Base-by-base conservation (phyloP, 1,140 invertebrate genomes). In the Branchinecta lindahli region DNA sequence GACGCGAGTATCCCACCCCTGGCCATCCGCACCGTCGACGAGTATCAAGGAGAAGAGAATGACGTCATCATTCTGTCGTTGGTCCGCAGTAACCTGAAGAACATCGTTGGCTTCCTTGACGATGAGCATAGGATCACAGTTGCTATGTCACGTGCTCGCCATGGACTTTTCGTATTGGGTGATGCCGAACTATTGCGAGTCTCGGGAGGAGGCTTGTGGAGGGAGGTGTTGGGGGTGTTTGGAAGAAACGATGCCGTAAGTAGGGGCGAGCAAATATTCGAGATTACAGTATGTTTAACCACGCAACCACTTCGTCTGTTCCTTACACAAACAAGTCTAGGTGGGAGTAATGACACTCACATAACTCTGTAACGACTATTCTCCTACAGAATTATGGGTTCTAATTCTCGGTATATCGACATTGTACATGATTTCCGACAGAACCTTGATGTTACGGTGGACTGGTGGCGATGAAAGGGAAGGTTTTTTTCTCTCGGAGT, bases 161-260 rank as follows among this genome's bases (percentile, higher is more conserved):
- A 77, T 66, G 91, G 87, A 73, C 74, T 87, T 66, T 87, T 80
- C 75, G 79, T 84, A n/a, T 81, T 86, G 72, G 85, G 89, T 45
- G 90, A 91, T 78, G 84, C 90, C 73, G 75, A 82, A 3, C 80
- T 83, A n/a, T 75, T 91, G 18, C 9, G 15, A 9, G 69, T 66
- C 33, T 68, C 67, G 71, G 7, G 79, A 12, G 73, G 67, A 73
- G 75, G 73, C 69, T 77, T 45, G 77, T 79, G 46, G 71, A 72
- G 20, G 74, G 78, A 44, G 70, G 72, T 67, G 61, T 66, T 68
- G 44, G 52, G 46, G 52, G 75, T 74, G 45, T 61, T 74, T 21
- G 65, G 73, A 73, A 67, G 74, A 73, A 66, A 71, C 52, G 72
- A 70, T 45, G 66, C 72, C 72, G 69, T 77, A 71, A 71, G 77